Evolutionary conservation across 1,140 invertebrate species (phyloP).

Genomic region (Tribolium castaneum): DNA sequence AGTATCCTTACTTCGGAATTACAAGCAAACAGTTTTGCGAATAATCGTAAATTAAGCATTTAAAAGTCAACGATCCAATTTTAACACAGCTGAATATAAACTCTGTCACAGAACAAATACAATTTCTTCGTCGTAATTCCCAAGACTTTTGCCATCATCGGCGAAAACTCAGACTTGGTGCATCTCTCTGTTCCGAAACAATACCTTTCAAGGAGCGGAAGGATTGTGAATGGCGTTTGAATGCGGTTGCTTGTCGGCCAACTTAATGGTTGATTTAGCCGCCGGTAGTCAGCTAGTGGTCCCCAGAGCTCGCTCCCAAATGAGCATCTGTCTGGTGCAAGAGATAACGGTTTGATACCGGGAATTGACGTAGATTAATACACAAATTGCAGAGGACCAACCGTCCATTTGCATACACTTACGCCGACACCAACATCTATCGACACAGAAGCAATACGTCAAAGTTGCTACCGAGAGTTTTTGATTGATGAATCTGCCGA

Average conservation of each 20-base stretch:
- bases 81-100: neutral
- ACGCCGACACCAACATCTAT: conserved; percentile 20
- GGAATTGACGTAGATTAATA: conserved; percentile 34
- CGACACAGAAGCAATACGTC: conserved; percentile 24
- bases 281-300: conserved; percentile 28
- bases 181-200: neutral
- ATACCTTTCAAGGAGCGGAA: neutral
- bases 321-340: conserved; percentile 26
- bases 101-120: neutral
- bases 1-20: conserved; percentile 20
- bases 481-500: conserved; percentile 34
- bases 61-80: neutral
- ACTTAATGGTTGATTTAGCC: conserved; percentile 35
- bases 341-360: conserved; percentile 30
- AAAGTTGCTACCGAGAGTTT: neutral
- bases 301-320: conserved; percentile 18
- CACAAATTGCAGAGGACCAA: conserved; percentile 28
- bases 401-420: conserved; percentile 27
- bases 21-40: conserved; percentile 21
- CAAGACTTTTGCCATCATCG: neutral
- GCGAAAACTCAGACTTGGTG: neutral
- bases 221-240: conserved; percentile 19
- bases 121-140: neutral
- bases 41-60: conserved; percentile 21
- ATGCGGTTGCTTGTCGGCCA: conserved; percentile 25